Base-by-base conservation (phyloP, 2,888 invertebrate species). In the Scaptomyza polygonia region DNA sequence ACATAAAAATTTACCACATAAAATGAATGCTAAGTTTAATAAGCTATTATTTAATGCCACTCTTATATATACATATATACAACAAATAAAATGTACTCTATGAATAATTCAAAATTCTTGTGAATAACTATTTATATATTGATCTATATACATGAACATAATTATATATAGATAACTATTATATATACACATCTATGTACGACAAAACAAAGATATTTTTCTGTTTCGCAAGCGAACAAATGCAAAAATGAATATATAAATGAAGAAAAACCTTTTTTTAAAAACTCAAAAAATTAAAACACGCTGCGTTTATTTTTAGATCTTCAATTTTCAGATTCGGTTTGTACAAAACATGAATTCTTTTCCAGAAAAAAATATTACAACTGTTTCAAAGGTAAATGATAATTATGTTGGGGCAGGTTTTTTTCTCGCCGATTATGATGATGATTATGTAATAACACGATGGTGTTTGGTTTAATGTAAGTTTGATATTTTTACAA, bases 121-220 rank as follows among this genome's bases (percentile, higher is more conserved):
- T 86, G 87, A 82, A 84, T 86, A 85, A 79, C 86, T 82, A 82
- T 82, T 85, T 85, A 85, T 85, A 82, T 82, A 82, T 63, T 70
- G 67, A 75, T 70, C 73, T 76, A 71, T 69, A 59, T 64, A 56
- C 51, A 36, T 36, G n/a, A 12, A 29, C 65, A 67, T 61, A 71
- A 36, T 59, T 61, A 75, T 52, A 65, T 52, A 61, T 51, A 73
- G 66, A 49, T 66, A 67, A 65, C 67, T 67, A 72, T 48, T 64
- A 72, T 67, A 67, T 71, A 71, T 42, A 42, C 3, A 49, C 71
- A 81, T 84, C 76, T 84, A 80, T 81, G 78, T 83, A 86, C 67
- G 77, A 77, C 65, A 70, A 79, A 16, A 83, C 78, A 81, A 79
- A 82, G 85, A 83, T 83, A 83, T 83, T 83, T 82, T 83, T 83